Conservation (phyloP, 2,113 vertebrate genomes). For the Gorsachius goisagi region DNA sequence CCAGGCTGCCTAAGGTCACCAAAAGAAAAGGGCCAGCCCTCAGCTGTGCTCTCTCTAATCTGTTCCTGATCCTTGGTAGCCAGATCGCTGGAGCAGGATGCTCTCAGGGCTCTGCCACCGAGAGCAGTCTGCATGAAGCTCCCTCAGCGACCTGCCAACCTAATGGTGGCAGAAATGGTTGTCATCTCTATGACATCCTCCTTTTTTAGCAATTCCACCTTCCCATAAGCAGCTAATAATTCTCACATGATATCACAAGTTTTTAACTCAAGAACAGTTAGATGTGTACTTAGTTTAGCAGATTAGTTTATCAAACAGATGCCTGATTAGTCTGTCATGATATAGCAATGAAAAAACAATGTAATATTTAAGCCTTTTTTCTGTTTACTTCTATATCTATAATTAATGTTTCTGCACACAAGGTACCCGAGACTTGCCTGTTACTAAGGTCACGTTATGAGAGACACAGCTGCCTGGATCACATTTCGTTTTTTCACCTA, state of each 20-base stretch:
- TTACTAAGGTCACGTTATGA: background rate
- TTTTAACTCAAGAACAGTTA: background rate
- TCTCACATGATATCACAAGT: background rate
- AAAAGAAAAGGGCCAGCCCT: background rate
- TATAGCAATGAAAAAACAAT: background rate
- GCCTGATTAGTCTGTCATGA: background rate
- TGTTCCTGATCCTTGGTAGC: background rate
- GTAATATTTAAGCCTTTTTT: background rate
- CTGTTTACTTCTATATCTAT: background rate
- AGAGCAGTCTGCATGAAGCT: background rate
- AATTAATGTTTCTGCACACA: background rate
- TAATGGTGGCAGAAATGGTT: background rate
- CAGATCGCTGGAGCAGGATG: background rate
- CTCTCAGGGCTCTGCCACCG: background rate
- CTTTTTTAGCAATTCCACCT: background rate
- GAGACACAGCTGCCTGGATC: background rate
- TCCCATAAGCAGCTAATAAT: background rate
- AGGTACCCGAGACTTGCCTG: background rate
- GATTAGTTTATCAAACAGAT: background rate
- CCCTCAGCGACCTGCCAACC: fast-evolving
- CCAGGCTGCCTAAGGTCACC: background rate
- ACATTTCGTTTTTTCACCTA: background rate
- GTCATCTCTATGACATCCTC: background rate
- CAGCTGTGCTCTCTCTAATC: background rate
- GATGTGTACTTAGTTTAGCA: background rate